Evolutionary conservation across 2,113 vertebrate genomes (phyloP).

Genomic region (Acrocephalus arundinaceus): DNA sequence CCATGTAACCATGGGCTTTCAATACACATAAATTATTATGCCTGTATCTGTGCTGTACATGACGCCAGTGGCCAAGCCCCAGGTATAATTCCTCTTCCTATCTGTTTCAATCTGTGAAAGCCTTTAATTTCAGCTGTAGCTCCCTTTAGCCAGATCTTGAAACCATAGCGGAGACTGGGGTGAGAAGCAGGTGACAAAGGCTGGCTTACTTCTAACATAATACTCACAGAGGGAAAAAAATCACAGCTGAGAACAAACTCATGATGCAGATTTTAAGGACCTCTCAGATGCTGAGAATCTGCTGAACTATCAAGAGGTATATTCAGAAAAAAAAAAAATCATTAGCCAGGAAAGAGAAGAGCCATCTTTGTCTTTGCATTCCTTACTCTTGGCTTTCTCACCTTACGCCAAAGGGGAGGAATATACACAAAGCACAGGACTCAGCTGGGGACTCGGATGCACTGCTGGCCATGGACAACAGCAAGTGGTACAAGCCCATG

Average conservation of each 20-base stretch:
- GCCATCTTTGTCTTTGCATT: background rate
- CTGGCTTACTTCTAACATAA: background rate
- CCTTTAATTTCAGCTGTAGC: background rate
- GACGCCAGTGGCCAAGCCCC: background rate
- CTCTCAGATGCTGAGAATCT: background rate
- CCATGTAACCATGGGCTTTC: background rate
- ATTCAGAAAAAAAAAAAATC: background rate
- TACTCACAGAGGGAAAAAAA: background rate
- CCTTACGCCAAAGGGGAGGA: background rate
- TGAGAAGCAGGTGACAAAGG: background rate
- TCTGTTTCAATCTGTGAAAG: background rate
- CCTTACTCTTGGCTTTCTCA: background rate
- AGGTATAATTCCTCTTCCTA: background rate
- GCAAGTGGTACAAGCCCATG: background rate
- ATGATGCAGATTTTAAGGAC: background rate
- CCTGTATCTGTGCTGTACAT: background rate
- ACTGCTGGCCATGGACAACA: background rate
- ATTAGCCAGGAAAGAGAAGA: background rate
- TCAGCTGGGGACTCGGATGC: background rate
- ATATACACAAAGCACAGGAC: background rate
- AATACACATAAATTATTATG: background rate
- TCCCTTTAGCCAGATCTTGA: background rate
- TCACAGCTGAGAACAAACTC: background rate
- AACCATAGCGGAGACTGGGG: background rate
- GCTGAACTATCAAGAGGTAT: background rate